Evolutionary conservation across 2,113 vertebrate genomes (phyloP).

Genomic region (Azemiops feae): DNA sequence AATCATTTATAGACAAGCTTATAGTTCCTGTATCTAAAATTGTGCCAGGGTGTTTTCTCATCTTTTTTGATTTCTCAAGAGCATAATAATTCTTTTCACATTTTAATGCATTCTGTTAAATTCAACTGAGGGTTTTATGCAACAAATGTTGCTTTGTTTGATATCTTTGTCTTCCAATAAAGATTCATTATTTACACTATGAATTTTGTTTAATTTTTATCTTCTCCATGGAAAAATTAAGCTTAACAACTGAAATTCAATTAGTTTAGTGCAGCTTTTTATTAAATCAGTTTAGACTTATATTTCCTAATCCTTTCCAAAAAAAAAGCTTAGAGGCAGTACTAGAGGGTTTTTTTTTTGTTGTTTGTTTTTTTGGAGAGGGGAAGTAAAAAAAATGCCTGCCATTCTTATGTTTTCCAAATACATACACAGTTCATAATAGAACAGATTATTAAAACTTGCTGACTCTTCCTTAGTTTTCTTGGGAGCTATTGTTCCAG

Average conservation of each 20-base stretch:
- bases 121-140: background rate
- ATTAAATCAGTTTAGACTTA: background rate
- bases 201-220: background rate
- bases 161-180: rapidly evolving
- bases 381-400: background rate
- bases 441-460: background rate
- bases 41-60: constrained; percentile 61
- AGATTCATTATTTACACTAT: background rate
- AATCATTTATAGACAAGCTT: constrained; percentile 46
- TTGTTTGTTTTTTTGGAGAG: background rate
- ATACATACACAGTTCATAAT: background rate
- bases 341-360: background rate
- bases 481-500: background rate
- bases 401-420: background rate
- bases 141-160: rapidly evolving
- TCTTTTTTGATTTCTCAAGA: constrained; percentile 50
- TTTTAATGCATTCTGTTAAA: background rate
- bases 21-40: constrained; percentile 21
- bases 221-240: background rate
- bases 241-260: background rate
- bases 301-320: background rate
- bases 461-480: background rate
- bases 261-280: background rate
- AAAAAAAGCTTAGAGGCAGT: background rate
- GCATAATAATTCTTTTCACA: background rate